These are phyloP conservation scores for Zaprionus camerounensis DNA, from an alignment of 1,140 invertebrate species.

Conservation along the genomic window DNA sequence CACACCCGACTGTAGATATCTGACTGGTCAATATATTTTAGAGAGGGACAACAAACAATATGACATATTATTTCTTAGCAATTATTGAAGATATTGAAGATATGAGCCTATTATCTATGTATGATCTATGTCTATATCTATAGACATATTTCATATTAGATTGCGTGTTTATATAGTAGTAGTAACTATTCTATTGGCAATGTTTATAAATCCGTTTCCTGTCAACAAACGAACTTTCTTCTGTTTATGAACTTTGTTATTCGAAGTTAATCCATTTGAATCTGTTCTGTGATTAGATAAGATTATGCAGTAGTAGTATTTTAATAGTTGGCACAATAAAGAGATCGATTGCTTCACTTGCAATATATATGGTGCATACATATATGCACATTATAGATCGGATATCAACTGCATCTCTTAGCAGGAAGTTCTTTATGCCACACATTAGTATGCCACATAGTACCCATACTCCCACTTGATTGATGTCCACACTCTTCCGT, in stretches of 20 bases:
- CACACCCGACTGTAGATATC: no score
- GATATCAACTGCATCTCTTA: neutral
- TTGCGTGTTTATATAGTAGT: neutral
- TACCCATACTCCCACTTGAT: neutral
- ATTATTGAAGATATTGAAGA: no score
- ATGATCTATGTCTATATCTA: neutral
- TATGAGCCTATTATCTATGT: neutral
- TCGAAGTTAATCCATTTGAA: neutral
- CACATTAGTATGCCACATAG: neutral
- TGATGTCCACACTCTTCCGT: neutral
- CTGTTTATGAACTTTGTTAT: neutral
- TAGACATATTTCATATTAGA: neutral
- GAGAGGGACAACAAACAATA: no score
- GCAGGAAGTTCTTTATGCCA: neutral
- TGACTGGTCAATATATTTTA: no score
- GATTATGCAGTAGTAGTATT: neutral
- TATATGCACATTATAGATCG: neutral
- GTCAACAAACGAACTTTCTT: constrained; percentile 4
- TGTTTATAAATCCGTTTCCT: neutral
- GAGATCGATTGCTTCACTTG: neutral
- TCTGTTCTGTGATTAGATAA: constrained; percentile 12
- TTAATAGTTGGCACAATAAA: neutral
- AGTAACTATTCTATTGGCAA: neutral
- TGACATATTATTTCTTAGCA: no score
- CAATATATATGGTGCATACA: neutral